These are phyloP conservation scores for Budorcas taxicolor DNA, from an alignment of 2,113 vertebrate species.

Conservation along the genomic window DNA sequence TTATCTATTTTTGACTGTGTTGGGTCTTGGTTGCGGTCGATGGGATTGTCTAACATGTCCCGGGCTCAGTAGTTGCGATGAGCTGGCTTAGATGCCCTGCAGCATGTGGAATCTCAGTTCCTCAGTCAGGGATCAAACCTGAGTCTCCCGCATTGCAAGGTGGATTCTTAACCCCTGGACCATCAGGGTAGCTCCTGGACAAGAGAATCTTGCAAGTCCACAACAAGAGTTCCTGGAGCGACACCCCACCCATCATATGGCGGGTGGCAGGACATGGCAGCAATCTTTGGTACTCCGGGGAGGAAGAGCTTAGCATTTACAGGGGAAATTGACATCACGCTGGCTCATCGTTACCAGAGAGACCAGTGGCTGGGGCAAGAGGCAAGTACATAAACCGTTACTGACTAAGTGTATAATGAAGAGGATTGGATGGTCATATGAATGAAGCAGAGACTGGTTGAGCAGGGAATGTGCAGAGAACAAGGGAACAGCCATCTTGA, in stretches of 20 bases:
- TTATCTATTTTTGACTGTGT: neutral
- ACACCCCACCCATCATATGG: neutral
- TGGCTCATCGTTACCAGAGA: neutral
- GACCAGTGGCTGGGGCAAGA: neutral
- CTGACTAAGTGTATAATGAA: neutral
- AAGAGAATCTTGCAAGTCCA: neutral
- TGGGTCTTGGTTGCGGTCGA: accelerated
- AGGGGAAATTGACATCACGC: neutral
- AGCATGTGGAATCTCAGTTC: neutral
- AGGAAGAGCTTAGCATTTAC: neutral
- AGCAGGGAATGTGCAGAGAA: neutral
- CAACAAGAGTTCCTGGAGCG: neutral
- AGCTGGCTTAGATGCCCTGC: neutral
- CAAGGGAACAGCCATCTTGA: neutral
- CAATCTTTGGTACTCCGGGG: neutral
- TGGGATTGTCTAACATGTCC: neutral
- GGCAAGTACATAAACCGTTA: neutral
- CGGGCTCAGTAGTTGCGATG: neutral
- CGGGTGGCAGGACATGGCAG: neutral
- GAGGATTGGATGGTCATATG: neutral
- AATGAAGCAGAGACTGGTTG: neutral
- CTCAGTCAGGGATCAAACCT: neutral
- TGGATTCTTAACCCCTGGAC: neutral
- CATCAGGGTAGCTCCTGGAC: neutral
- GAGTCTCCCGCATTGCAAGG: neutral